Evolutionary conservation across 2,797 vertebrate species (phyloP).

Genomic region (Rhinichthys osculus): DNA sequence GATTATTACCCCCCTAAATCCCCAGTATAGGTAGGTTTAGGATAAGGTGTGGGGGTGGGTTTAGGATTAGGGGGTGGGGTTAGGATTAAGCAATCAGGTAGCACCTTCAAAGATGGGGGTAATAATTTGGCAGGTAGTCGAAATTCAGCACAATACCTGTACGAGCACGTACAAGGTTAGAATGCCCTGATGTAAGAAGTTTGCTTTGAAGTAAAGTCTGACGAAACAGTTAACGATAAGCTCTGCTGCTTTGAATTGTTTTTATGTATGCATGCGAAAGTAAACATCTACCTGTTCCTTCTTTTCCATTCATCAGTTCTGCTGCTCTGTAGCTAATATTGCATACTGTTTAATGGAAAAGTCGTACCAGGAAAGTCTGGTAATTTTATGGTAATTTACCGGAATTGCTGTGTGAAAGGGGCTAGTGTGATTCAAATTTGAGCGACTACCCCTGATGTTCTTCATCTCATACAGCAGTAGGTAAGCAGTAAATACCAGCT

Average conservation of each 20-base stretch:
- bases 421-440: constrained; percentile 34
- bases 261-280: too few species aligned
- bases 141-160: not conserved
- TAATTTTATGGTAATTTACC: not conserved
- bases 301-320: not conserved
- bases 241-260: not conserved
- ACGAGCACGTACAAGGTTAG: not conserved
- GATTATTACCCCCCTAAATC: not conserved
- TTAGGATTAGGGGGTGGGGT: too few species aligned
- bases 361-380: not conserved
- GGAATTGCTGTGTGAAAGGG: not conserved
- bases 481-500: constrained; percentile 61
- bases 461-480: constrained; percentile 60
- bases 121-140: not conserved
- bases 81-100: not conserved
- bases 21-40: not conserved
- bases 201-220: not conserved
- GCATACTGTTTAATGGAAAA: not conserved
- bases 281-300: not conserved
- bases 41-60: too few species aligned
- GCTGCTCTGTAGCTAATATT: not conserved
- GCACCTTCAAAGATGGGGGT: not conserved
- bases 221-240: not conserved
- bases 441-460: constrained; percentile 45
- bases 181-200: not conserved